Percentiles rank a stretch among this genome's conserved stretches.
These are phyloP conservation scores for Drosophila orena DNA, from an alignment of 1,140 invertebrate genomes.

Conservation along the genomic window DNA sequence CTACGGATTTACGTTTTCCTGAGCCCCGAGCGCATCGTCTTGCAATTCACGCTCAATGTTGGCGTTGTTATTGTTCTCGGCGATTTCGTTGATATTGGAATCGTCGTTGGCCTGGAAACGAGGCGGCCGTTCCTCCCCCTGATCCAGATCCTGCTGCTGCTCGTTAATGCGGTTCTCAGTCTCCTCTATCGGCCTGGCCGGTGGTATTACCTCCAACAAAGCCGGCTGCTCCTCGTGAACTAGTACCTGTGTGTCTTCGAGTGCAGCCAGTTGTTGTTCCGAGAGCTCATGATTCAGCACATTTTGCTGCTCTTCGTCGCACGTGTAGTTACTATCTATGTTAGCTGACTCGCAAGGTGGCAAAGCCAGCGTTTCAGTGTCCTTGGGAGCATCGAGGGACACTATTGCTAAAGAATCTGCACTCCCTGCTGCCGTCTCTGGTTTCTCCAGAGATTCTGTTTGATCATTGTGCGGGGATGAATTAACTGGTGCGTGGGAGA, in stretches of 20 bases:
- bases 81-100: constrained; percentile 83
- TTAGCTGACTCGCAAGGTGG: constrained; percentile 15
- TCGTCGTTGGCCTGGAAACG: constrained; percentile 53
- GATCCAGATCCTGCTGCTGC: constrained; percentile 34
- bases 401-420: constrained; percentile 11
- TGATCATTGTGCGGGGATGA: not conserved
- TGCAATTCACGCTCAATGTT: constrained; percentile 82
- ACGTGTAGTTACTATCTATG: constrained; percentile 16
- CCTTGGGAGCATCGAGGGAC: constrained; percentile 47
- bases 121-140: constrained; percentile 40
- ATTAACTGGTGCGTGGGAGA: not conserved
- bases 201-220: not conserved
- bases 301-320: constrained; percentile 78
- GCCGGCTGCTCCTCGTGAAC: not conserved
- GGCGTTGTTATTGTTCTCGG: constrained; percentile 83
- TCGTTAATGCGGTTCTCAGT: constrained; percentile 80
- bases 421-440: not conserved
- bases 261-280: constrained; percentile 27
- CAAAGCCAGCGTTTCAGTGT: constrained; percentile 46
- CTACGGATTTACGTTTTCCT: constrained; percentile 54
- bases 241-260: not conserved
- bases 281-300: constrained; percentile 70
- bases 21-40: constrained; percentile 64
- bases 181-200: constrained; percentile 61
- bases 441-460: not conserved